phyloP scores from a whole-genome alignment of 2,797 vertebrate genomes.

The Tokudaia muenninki region DNA sequence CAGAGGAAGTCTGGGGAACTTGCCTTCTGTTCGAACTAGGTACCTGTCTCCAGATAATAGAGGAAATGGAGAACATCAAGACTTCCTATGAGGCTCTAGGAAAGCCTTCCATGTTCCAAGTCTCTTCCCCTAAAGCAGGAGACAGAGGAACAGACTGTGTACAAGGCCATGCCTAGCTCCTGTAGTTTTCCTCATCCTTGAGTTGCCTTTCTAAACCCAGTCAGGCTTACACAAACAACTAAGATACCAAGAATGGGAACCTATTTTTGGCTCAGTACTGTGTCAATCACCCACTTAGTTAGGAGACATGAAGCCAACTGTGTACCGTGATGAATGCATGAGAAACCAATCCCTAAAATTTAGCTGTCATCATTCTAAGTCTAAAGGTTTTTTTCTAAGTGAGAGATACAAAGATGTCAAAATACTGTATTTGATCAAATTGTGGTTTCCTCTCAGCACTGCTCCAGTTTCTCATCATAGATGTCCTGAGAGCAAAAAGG shows the following conservation, averaged over 20 bases:
- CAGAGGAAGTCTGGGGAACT: not conserved
- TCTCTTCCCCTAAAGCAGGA: not conserved
- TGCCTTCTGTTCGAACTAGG: not conserved
- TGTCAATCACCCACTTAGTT: not conserved
- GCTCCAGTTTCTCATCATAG: not conserved
- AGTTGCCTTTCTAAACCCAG: not conserved
- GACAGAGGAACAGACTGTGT: not conserved
- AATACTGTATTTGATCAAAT: conserved; percentile 11
- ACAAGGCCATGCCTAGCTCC: not conserved
- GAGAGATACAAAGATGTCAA: not conserved
- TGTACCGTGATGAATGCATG: not conserved
- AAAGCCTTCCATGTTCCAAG: not conserved
- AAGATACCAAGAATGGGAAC: not conserved
- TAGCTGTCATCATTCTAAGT: conserved; percentile 25
- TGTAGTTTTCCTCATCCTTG: not conserved
- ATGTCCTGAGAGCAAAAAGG: not conserved
- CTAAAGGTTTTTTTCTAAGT: not conserved
- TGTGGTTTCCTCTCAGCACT: not conserved
- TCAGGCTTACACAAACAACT: not conserved
- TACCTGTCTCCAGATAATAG: not conserved
- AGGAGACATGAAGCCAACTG: not conserved
- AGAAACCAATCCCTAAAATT: not conserved
- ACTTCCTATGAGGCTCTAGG: not conserved
- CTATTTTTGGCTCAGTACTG: not conserved
- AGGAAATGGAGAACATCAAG: not conserved